These are phyloP conservation scores for Aspidapion aeneum DNA, from an alignment of 2,888 invertebrate species.

Conservation along the genomic window DNA sequence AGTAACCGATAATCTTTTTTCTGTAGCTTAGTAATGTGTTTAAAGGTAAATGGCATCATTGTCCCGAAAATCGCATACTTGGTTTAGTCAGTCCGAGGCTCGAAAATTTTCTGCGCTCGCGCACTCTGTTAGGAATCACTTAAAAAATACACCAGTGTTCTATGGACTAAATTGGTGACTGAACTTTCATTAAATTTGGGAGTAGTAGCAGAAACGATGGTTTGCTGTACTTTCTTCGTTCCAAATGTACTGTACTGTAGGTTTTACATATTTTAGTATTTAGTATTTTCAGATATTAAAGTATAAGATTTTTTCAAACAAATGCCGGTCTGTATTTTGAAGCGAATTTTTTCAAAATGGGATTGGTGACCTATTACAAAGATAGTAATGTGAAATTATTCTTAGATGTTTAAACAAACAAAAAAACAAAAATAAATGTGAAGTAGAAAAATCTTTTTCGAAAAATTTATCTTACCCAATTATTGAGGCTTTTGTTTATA, in stretches of 20 bases:
- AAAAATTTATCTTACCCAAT: not conserved
- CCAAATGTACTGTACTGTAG: constrained; percentile 34
- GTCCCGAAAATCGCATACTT: too few species aligned
- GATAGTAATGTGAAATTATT: not conserved
- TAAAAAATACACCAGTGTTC: too few species aligned
- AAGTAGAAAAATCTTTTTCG: not conserved
- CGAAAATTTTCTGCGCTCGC: too few species aligned
- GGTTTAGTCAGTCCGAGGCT: too few species aligned
- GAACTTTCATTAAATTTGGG: too few species aligned
- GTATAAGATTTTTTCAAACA: constrained; percentile 22
- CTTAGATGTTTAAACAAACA: not conserved
- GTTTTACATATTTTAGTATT: constrained; percentile 37
- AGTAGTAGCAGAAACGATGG: not conserved
- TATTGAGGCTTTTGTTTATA: not conserved
- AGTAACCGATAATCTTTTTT: too few species aligned
- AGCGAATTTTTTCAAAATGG: not conserved
- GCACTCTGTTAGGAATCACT: too few species aligned
- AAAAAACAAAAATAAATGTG: not conserved
- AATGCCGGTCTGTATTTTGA: not conserved
- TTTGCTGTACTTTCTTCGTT: constrained; percentile 20
- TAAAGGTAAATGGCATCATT: too few species aligned
- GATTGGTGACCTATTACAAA: not conserved
- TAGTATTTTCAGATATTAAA: constrained; percentile 33
- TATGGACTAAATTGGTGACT: too few species aligned
- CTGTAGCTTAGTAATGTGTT: too few species aligned